A percentile compares a stretch with the other conserved stretches of the same genome.
phyloP scores from a whole-genome alignment of 2,113 vertebrate species.

The Ibidorhyncha struthersii region DNA sequence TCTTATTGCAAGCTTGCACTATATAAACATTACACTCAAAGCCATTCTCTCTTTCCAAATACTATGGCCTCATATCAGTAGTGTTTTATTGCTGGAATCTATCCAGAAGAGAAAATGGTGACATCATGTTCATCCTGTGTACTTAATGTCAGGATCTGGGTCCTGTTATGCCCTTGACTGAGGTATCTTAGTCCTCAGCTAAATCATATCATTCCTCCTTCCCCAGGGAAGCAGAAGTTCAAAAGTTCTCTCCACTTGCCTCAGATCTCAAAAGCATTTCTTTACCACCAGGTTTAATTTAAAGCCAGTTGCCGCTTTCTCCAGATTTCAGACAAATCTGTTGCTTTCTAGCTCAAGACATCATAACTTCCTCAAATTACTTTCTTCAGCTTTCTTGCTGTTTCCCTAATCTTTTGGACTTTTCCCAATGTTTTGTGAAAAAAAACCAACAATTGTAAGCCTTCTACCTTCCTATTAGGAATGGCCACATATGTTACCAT shows the following conservation, averaged over 20 bases:
- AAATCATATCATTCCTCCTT: neutral
- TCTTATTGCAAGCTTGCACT: neutral
- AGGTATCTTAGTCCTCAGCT: neutral
- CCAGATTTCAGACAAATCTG: neutral
- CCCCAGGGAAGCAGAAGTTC: neutral
- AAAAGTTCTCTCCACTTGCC: neutral
- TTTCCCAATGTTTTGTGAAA: neutral
- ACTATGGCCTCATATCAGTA: neutral
- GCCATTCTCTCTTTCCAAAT: neutral
- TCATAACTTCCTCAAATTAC: neutral
- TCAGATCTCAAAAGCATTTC: neutral
- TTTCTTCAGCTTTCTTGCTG: neutral
- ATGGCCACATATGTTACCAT: neutral
- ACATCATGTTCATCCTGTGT: neutral
- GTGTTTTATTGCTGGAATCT: neutral
- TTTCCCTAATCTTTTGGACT: neutral
- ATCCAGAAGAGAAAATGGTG: neutral
- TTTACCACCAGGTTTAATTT: neutral
- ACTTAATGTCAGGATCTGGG: neutral
- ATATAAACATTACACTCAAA: neutral
- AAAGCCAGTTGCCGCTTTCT: neutral
- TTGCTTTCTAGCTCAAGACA: neutral
- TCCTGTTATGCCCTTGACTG: neutral
- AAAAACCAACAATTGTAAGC: neutral
- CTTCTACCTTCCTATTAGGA: neutral